These are phyloP conservation scores for Carposina sasakii DNA, from an alignment of 1,140 invertebrate genomes.

Conservation along the genomic window DNA sequence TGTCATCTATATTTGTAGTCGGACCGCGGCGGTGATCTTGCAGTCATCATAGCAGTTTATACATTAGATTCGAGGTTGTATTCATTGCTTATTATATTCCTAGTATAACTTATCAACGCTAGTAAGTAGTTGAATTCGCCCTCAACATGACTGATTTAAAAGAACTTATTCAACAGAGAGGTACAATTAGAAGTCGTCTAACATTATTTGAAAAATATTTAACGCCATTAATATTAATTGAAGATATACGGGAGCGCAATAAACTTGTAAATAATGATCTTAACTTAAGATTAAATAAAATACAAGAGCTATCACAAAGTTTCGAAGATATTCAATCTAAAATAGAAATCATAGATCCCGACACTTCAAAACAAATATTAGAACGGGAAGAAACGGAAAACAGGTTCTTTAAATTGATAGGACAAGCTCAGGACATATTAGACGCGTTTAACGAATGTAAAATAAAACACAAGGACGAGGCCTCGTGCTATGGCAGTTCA, in stretches of 20 bases:
- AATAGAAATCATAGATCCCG: constrained; percentile 2
- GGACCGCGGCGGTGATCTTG: no score
- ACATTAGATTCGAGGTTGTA: no score
- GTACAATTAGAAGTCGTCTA: background rate
- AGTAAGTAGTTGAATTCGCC: background rate
- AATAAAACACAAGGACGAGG: background rate
- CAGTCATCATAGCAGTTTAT: no score
- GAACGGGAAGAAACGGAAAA: constrained; percentile 8
- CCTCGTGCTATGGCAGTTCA: background rate
- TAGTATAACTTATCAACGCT: no score
- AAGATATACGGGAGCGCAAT: background rate
- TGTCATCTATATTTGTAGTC: no score
- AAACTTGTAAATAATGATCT: background rate
- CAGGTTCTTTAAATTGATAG: background rate
- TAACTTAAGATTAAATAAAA: constrained; percentile 3
- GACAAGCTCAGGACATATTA: constrained; percentile 1
- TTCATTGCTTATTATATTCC: no score
- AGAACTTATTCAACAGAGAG: background rate
- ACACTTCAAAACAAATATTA: background rate
- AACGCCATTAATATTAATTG: background rate
- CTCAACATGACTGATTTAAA: background rate
- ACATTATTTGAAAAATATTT: constrained; percentile 11
- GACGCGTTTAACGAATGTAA: no score
- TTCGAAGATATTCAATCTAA: constrained; percentile 4
- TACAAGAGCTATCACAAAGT: background rate